These are phyloP conservation scores for Ochlodes sylvanus DNA, from an alignment of 2,888 invertebrate genomes.

Conservation along the genomic window DNA sequence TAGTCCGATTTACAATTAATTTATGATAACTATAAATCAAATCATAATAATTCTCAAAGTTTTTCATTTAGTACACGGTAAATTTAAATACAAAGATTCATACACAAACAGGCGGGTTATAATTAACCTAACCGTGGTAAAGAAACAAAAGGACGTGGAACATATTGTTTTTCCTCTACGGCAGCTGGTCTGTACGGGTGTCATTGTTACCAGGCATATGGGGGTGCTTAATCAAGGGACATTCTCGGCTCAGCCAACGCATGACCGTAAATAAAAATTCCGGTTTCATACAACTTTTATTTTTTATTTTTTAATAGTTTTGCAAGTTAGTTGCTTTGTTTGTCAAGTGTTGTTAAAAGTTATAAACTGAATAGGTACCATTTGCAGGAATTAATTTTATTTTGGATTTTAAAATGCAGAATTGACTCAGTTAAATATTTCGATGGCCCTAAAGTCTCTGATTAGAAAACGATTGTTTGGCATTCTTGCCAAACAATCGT, in stretches of 20 bases:
- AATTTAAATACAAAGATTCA: not conserved
- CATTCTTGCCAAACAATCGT: too few relatives aligned
- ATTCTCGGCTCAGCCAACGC: slow-evolving; percentile 9
- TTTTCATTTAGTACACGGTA: not conserved
- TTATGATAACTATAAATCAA: too few relatives aligned
- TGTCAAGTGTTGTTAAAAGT: not conserved
- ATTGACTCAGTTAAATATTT: too few relatives aligned
- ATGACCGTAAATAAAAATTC: slow-evolving; percentile 17
- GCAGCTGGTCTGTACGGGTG: slow-evolving; percentile 32
- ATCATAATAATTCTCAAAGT: too few relatives aligned
- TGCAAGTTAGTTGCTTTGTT: not conserved
- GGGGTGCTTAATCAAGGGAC: slow-evolving; percentile 27
- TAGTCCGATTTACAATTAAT: too few relatives aligned
- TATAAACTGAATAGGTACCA: not conserved
- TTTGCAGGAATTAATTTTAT: too few relatives aligned
- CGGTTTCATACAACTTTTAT: not conserved
- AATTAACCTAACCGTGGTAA: slow-evolving; percentile 27
- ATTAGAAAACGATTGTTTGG: too few relatives aligned
- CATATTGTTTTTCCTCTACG: slow-evolving; percentile 30
- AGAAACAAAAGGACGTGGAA: slow-evolving; percentile 30
- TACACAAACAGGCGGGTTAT: not conserved
- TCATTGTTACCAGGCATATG: slow-evolving; percentile 28
- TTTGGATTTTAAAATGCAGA: too few relatives aligned
- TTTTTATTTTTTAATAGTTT: slow-evolving; percentile 2
- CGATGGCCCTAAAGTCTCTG: too few relatives aligned